A percentile compares a stretch with the other conserved stretches of the same genome.
Evolutionary conservation across 2,797 vertebrate genomes (phyloP).

Genomic region (Mormyrus proboscirostris): DNA sequence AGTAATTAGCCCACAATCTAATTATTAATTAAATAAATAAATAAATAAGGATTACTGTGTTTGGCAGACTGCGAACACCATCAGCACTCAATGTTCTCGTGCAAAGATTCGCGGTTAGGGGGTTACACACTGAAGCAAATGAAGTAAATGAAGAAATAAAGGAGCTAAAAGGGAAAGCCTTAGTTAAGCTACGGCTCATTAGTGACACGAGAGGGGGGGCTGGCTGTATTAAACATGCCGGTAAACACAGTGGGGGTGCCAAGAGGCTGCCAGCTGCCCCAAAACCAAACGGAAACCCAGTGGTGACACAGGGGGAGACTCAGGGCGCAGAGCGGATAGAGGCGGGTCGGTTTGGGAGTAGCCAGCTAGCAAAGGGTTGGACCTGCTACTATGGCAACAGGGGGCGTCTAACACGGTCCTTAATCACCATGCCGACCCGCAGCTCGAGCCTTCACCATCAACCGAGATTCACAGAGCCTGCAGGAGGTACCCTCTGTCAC

Average conservation of each 20-base stretch:
- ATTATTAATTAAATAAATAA: background rate
- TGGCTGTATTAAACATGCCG: background rate
- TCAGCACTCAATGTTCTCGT: background rate
- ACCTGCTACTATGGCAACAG: background rate
- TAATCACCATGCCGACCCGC: background rate
- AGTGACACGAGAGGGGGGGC: background rate
- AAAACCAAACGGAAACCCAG: background rate
- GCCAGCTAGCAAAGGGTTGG: background rate
- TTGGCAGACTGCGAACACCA: background rate
- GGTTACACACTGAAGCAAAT: background rate
- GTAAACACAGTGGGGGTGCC: background rate
- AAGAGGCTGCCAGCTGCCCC: background rate
- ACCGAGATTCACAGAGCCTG: background rate
- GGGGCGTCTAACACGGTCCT: background rate
- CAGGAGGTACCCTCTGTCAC: background rate
- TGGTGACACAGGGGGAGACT: background rate
- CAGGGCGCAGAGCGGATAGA: background rate
- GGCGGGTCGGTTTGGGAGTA: background rate
- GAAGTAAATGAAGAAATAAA: background rate
- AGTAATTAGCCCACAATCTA: background rate
- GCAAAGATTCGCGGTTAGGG: background rate
- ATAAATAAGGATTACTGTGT: background rate
- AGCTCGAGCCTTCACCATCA: background rate
- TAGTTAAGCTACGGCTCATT: background rate
- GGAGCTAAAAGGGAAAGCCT: background rate